Evolutionary conservation across 2,113 vertebrate genomes (phyloP), one percentile per base, ranked within the genome.

Genomic region (Oxyruncus cristatus): DNA sequence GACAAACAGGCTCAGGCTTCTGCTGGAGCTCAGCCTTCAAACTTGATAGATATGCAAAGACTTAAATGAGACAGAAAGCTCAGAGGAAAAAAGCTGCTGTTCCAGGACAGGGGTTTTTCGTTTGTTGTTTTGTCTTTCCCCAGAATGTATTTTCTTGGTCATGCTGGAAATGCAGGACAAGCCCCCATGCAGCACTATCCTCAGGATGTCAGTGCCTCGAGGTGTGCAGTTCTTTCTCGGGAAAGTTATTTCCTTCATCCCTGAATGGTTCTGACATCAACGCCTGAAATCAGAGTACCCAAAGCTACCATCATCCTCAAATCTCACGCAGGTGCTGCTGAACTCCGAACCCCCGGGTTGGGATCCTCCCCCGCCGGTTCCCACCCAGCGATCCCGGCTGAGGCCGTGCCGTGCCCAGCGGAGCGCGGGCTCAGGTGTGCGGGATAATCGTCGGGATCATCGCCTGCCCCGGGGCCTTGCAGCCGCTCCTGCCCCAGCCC

Each of bases 381-480:
- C 28, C 6, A 10, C 8, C 20, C 7, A 8, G 20, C 14, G 24
- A 12, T 23, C 53, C 20, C 56, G n/a, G 9, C 15, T 49, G 78
- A 52, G 74, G 14, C 17, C 0, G 1, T 30, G 37, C 6, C 35
- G 35, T 68, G 1, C 35, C 13, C 3, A 3, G 35, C 10, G 33
- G 33, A 30, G n/a, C 33, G 42, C n/a, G 26, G 28, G 33, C 1
- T 2, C 47, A 71, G 28, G 3, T 70, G 37, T 5, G 33, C 0
- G 1, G 44, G 56, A 28, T 75, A 65, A 37, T n/a, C 78, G 39
- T 12, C 39, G n/a, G n/a, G n/a, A n/a, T n/a, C n/a, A n/a, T n/a
- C n/a, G 44, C 74, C 33, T 14, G 56, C 35, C 21, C 1, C 30
- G 41, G 35, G 37, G 16, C 75, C 62, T 47, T 4, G 14, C 14